These are phyloP conservation scores for Callopanchax toddi DNA, from an alignment of 2,113 vertebrate genomes.

Conservation along the genomic window DNA sequence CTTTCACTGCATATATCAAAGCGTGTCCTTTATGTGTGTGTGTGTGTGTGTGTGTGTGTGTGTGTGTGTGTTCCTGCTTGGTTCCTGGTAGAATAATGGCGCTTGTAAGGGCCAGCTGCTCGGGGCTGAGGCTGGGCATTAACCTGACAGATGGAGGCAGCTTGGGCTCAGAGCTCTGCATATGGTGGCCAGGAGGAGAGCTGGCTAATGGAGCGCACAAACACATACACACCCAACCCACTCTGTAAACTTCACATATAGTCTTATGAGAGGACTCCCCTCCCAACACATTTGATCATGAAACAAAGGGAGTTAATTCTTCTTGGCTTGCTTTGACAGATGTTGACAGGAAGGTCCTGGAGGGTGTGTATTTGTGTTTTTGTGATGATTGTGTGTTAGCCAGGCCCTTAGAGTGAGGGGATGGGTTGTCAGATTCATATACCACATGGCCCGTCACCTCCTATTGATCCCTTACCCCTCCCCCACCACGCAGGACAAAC, in stretches of 20 bases:
- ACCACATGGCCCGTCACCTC: conserved; percentile 71
- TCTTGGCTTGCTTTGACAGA: conserved; percentile 25
- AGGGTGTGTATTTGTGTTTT: conserved; percentile 6
- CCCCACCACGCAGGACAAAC: conserved; percentile 56
- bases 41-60: conserved; percentile 77
- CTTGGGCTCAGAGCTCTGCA: conserved; percentile 74
- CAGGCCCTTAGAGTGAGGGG: conserved; percentile 31
- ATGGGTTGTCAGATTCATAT: conserved; percentile 57
- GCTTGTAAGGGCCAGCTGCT: conserved; percentile 77
- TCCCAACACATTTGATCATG: conserved; percentile 47
- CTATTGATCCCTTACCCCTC: conserved; percentile 66
- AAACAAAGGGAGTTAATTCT: conserved; percentile 43
- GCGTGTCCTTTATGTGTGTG: conserved; percentile 42
- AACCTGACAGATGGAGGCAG: conserved; percentile 81
- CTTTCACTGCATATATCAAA: conserved; percentile 38
- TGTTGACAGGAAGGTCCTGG: conserved; percentile 33
- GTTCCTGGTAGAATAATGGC: conserved; percentile 70
- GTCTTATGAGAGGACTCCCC: conserved; percentile 19
- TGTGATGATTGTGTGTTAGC: conserved; percentile 1
- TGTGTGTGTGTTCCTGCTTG: conserved; percentile 46
- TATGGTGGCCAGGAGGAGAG: conserved; percentile 77
- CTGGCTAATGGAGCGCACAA: conserved; percentile 64
- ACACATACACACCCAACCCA: conserved; percentile 21
- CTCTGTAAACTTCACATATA: conserved; percentile 33
- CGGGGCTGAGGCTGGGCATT: conserved; percentile 71